Evolutionary conservation across 1,140 invertebrate genomes (phyloP).

Genomic region (Cylas formicarius): DNA sequence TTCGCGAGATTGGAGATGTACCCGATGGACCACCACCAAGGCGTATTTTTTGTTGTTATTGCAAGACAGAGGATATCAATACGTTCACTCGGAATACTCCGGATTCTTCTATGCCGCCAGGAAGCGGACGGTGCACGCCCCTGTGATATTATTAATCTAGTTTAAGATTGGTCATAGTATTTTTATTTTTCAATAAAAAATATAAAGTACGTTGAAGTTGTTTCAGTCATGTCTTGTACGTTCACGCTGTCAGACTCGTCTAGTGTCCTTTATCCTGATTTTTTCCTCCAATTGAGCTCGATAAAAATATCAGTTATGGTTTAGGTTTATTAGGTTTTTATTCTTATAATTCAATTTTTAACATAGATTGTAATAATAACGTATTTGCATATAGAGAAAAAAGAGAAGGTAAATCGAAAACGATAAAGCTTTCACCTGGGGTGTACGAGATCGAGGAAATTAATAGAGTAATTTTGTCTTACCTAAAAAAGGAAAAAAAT

Average conservation of each 20-base stretch:
- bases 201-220: neutral
- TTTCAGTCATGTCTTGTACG: slow-evolving; percentile 13
- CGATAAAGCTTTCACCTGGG: slow-evolving; percentile 3
- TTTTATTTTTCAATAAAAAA: neutral
- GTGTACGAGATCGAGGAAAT: slow-evolving; percentile 12
- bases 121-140: too few relatives aligned
- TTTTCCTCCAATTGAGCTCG: slow-evolving; percentile 13
- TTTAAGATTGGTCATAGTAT: neutral
- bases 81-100: neutral
- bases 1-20: neutral
- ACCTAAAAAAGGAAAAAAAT: neutral
- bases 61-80: neutral
- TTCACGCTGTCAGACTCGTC: slow-evolving; percentile 10
- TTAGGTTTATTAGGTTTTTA: slow-evolving; percentile 13
- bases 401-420: neutral
- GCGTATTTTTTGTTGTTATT: slow-evolving; percentile 1
- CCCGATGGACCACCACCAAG: slow-evolving; percentile 1
- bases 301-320: slow-evolving; percentile 12
- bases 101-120: neutral
- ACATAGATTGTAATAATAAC: slow-evolving; percentile 16
- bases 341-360: slow-evolving; percentile 14
- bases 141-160: too few relatives aligned
- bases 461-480: slow-evolving; percentile 1
- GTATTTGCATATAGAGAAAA: neutral
- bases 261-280: slow-evolving; percentile 1